Evolutionary conservation across 2,888 invertebrate genomes (phyloP).

Genomic region (Drosophila merina): DNA sequence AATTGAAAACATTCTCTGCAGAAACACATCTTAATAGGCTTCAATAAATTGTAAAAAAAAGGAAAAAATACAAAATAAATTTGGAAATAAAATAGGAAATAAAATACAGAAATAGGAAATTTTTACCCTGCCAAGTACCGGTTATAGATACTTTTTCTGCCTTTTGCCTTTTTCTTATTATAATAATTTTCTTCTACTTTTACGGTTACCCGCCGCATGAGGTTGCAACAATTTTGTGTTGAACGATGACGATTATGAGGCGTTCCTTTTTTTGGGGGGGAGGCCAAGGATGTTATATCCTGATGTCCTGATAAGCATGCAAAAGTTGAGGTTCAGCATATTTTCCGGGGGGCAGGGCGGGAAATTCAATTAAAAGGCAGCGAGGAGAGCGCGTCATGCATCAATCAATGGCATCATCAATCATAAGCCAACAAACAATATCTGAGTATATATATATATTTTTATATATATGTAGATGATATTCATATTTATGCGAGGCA

Average conservation of each 20-base stretch:
- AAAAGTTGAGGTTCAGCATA: constrained; percentile 56
- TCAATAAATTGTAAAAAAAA: too few relatives aligned
- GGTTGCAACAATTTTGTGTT: constrained; percentile 72
- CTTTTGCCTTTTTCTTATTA: background rate
- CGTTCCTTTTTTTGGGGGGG: constrained; percentile 29
- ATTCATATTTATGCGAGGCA: constrained; percentile 40
- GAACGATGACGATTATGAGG: constrained; percentile 68
- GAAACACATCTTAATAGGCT: too few relatives aligned
- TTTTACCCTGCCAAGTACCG: background rate
- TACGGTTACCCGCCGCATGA: constrained; percentile 52
- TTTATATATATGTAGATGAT: constrained; percentile 14
- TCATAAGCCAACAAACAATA: constrained; percentile 61
- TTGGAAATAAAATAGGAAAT: too few relatives aligned
- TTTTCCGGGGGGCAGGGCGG: constrained; percentile 36
- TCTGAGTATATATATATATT: constrained; percentile 12
- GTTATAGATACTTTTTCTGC: background rate
- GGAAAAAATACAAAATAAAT: too few relatives aligned
- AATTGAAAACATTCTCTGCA: constrained; percentile 22
- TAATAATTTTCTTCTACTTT: constrained; percentile 7
- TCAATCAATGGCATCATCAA: constrained; percentile 76
- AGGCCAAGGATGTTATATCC: constrained; percentile 47
- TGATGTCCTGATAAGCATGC: constrained; percentile 74
- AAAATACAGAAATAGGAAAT: too few relatives aligned
- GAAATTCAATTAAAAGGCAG: constrained; percentile 77
- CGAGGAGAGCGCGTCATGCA: constrained; percentile 65